These are phyloP conservation scores for Polymixis lichenea DNA, from an alignment of 2,888 invertebrate species.

Conservation along the genomic window DNA sequence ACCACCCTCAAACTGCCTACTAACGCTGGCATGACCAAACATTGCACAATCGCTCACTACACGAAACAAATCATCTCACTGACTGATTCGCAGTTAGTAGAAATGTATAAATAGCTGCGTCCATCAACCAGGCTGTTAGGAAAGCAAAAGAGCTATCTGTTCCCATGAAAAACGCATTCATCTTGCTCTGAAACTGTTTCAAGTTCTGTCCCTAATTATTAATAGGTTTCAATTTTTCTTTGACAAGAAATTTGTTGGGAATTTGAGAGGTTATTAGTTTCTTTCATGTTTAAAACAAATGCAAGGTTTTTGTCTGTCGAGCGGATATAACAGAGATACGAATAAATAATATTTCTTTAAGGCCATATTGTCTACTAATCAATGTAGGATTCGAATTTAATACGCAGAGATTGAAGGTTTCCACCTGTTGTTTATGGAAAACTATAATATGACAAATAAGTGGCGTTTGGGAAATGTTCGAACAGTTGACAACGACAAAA, in stretches of 20 bases:
- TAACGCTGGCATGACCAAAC: constrained; percentile 25
- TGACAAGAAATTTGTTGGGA: constrained; percentile 29
- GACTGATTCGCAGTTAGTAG: constrained; percentile 46
- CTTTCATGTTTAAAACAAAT: constrained; percentile 10
- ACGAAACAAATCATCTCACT: constrained; percentile 28
- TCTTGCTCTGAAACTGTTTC: constrained; percentile 36
- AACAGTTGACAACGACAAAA: not conserved
- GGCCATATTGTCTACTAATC: constrained; percentile 1
- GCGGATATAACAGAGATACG: not conserved
- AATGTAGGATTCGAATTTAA: constrained; percentile 8
- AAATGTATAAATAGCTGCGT: constrained; percentile 51
- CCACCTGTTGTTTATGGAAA: not conserved
- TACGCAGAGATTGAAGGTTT: not conserved
- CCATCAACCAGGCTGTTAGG: constrained; percentile 51
- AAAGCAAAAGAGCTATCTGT: constrained; percentile 29
- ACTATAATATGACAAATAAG: not conserved
- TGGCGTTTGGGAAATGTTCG: not conserved
- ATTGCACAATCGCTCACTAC: constrained; percentile 24
- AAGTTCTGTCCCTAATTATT: constrained; percentile 32
- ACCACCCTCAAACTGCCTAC: not conserved
- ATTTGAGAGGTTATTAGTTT: constrained; percentile 6
- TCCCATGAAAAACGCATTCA: constrained; percentile 56
- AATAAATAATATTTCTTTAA: constrained; percentile 37
- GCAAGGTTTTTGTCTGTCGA: constrained; percentile 23
- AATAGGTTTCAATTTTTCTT: constrained; percentile 47